Base-by-base conservation (phyloP, 2,797 vertebrate species). In the Thaleichthys pacificus region DNA sequence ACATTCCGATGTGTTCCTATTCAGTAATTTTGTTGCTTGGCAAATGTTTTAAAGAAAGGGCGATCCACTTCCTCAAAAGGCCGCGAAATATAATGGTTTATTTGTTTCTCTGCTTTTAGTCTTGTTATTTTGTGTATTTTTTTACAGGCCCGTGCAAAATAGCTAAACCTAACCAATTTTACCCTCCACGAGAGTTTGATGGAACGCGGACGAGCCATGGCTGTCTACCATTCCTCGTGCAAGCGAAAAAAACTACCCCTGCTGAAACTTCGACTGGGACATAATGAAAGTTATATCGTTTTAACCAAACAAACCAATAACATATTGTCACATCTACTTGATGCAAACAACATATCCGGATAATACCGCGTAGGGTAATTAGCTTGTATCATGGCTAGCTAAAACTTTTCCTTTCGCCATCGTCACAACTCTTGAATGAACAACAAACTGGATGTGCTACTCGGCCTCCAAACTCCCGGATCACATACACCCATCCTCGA, bases 1-100 rank as follows among this genome's bases (percentile, higher is more conserved):
- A 89, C 90, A 92, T 91, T 91, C 89, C 89, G 62, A 76, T 86
- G 87, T 72, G 84, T 79, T 78, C 61, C 64, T 32, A 38, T 21
- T 58, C 54, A 12, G n/a, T 14, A 7, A 58, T 17, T 17, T 70
- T 57, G 28, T 19, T 22, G 66, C 17, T 35, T 21, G 19, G 5
- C 38, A 54, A 68, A n/a, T 17, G 24, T 14, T 17, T 54, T n/a
- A 5, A 22, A 21, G 14, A 61, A 61, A 61, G 4, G 24, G 12
- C 22, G 11, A 61, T 12, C 22, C 12, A 28, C 60, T 26, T 61
- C 22, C 14, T 61, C 11, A 26, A 61, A 17, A 26, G 26, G 60
- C 14, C 9, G 24, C 2, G 24, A 11, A 28, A 61, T 24, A 30
- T 26, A 12, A 2, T 28, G 60, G 4, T n/a, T 17, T 17, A 5